Evolutionary conservation across 1,140 invertebrate species (phyloP).

Genomic region (Drosophila micromelanica): DNA sequence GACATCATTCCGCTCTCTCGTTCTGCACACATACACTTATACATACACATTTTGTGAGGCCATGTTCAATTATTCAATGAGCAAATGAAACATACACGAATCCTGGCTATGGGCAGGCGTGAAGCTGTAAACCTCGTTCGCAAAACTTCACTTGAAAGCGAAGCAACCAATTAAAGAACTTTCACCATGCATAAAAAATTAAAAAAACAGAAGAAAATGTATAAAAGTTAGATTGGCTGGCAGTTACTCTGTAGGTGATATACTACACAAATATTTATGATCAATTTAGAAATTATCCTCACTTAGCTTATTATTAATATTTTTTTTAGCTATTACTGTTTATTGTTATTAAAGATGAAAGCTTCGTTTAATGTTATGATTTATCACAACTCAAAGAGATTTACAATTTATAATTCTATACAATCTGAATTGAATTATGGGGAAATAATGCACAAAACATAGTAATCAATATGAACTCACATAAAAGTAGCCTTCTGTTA

Average conservation of each 20-base stretch:
- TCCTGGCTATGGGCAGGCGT: slow-evolving; percentile 51
- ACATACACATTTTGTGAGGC: slow-evolving; percentile 1
- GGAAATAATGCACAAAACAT: too few relatives aligned
- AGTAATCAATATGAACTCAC: too few relatives aligned
- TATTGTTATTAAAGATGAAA: too few relatives aligned
- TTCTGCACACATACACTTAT: neutral
- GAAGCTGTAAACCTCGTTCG: slow-evolving; percentile 65
- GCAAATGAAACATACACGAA: slow-evolving; percentile 54
- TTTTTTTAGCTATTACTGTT: too few relatives aligned
- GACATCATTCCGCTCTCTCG: neutral
- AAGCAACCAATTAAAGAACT: slow-evolving; percentile 38
- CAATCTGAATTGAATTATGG: too few relatives aligned
- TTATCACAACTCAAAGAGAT: too few relatives aligned
- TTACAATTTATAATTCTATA: too few relatives aligned
- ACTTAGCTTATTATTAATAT: too few relatives aligned
- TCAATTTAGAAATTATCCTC: too few relatives aligned
- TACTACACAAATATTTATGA: too few relatives aligned
- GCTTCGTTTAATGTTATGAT: too few relatives aligned
- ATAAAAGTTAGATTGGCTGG: neutral
- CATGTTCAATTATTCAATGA: slow-evolving; percentile 68
- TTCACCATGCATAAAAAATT: slow-evolving; percentile 19
- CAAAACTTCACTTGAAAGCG: slow-evolving; percentile 42
- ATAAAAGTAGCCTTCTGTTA: too few relatives aligned
- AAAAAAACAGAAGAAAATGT: slow-evolving; percentile 10
- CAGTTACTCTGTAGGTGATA: slow-evolving; percentile 9